phyloP scores from a whole-genome alignment of 2,113 vertebrate genomes.

The Rhinogobius similis region DNA sequence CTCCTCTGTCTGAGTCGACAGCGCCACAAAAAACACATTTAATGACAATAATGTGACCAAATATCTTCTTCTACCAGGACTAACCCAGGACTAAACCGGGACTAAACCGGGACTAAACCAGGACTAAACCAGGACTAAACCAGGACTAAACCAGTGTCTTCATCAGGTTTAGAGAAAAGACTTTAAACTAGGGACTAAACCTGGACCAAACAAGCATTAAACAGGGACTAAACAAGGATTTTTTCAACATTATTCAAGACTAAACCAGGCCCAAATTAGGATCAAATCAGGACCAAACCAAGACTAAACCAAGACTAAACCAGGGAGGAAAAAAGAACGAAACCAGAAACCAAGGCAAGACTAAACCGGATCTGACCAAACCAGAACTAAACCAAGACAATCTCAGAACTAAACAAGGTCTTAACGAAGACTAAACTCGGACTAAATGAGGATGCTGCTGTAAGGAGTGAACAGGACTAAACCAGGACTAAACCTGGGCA shows the following conservation, averaged over 20 bases:
- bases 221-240: neutral
- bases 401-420: neutral
- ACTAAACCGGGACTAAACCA: neutral
- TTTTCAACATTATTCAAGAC: too few relatives aligned
- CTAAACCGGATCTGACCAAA: neutral
- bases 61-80: too few relatives aligned
- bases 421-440: neutral
- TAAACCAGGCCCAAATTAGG: neutral
- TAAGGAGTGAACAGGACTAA: neutral
- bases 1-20: neutral
- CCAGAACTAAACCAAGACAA: neutral
- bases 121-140: neutral
- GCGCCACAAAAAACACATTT: neutral
- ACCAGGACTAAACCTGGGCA: neutral
- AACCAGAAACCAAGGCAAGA: neutral
- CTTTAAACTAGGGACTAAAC: neutral
- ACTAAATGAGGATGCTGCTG: neutral
- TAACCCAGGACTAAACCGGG: neutral
- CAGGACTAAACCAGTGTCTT: neutral
- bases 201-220: neutral
- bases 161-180: too few relatives aligned
- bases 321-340: neutral
- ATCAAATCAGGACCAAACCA: neutral
- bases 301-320: neutral
- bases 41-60: neutral